Evolutionary conservation across 1,140 invertebrate species (phyloP), one percentile per base, ranked within the genome.

Genomic region (Aphaenogaster ashmeadi): DNA sequence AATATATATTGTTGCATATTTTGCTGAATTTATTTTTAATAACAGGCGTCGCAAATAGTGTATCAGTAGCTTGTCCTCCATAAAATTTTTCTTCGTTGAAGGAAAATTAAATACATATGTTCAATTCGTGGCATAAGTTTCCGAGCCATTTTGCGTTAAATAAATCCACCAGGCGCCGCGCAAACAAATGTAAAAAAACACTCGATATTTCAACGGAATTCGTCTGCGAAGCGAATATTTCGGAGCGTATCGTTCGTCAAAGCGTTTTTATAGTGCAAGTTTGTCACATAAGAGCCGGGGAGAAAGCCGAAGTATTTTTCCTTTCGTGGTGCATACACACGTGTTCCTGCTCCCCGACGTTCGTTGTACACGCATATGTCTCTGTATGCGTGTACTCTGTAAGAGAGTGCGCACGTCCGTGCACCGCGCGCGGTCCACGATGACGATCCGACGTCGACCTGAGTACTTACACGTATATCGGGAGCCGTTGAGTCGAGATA

Each of bases 401-500:
- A 41, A 18, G 27, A 72, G 60, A 27, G n/a, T 50, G 56, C 52
- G 18, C 47, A 27, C 18, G 56, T 71, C 9, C 13, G 7, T 33
- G 44, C 33, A 74, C 52, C 69, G 4, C 11, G 50, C 62, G 41
- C 44, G 54, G 44, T 78, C 11, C 58, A n/a, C 15, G 21, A 0
- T 33, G 64, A 85, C 54, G 58, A 69, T 64, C 18, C 64, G 56
- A 84, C 50, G 79, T 13, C 60, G 58, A 74, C 60, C 38, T 62
- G 74, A 66, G 33, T 62, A 85, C 38, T 75, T 64, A 71, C 77
- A 83, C 79, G 69, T 81, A 87, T 62, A 88, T 67, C 62, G 38
- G 50, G 21, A 88, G 71, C 47, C 56, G 84, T 79, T 75, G 85
- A 62, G 56, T 89, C 71, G 62, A 85, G 75, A 89, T 92, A 91